Evolutionary conservation across 2,888 invertebrate genomes (phyloP), one percentile per base, ranked within the genome.

Genomic region (Lomographa bimaculata): DNA sequence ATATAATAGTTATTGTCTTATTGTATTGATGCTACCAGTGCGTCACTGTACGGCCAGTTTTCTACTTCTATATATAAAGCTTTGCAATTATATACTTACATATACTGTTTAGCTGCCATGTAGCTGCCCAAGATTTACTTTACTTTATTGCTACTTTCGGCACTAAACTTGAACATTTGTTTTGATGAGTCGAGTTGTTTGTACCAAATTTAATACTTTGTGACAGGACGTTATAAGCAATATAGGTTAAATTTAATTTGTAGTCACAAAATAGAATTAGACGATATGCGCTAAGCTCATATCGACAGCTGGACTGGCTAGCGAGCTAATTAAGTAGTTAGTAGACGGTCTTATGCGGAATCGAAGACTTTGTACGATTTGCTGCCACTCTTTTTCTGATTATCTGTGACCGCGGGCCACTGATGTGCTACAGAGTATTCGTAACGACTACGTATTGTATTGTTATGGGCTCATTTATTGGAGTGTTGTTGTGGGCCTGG

Each of bases 251-350:
- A 20, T 42, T 35, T 33, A 19, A 2, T 3, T 3, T 12, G 11
- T 23, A 12, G 7, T 19, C 18, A 8, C 29, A 27, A 21, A 6
- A 17, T 25, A 20, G 17, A 10, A 20, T 28, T 9, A 34, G 14
- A 19, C n/a, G 29, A 17, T 35, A 35, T 34, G 11, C 41, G 41
- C 21, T 16, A 26, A 26, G 26, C 36, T 42, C 27, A 19, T 24
- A 34, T 38, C 27, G 16, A 40, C 24, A 27, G 44, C 41, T 40
- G 43, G 40, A 52, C 46, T 52, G 50, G 50, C 45, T 51, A 38
- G 52, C 36, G 43, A 45, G 49, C 47, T 52, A 54, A 41, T 14
- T 9, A 11, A 19, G 14, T 28, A 16, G 33, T 41, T 36, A 45
- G 17, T 28, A 8, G 5, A 1, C n/a, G 11, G 17, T 21, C n/a